These are phyloP conservation scores for Hycleus phaleratus DNA, from an alignment of 1,140 invertebrate species.

Conservation along the genomic window DNA sequence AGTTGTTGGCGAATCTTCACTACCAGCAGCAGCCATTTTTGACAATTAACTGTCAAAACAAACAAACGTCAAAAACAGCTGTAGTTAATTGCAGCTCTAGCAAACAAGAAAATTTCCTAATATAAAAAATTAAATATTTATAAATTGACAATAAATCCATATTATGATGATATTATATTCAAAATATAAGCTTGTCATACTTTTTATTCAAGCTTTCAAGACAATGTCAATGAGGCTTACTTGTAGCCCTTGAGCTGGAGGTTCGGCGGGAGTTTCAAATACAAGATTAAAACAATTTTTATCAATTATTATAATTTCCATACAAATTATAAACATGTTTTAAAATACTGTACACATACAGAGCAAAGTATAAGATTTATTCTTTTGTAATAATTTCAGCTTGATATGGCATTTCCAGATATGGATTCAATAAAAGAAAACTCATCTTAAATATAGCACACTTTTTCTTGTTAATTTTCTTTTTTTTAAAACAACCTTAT, in stretches of 20 bases:
- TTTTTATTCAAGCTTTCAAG: too few relatives aligned
- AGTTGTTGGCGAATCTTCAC: slow-evolving; percentile 47
- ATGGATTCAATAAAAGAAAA: slow-evolving; percentile 40
- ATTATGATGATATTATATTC: too few relatives aligned
- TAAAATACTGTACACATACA: slow-evolving; percentile 62
- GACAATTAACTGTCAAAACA: neutral
- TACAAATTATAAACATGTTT: slow-evolving; percentile 62
- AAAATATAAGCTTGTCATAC: too few relatives aligned
- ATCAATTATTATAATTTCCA: slow-evolving; percentile 51
- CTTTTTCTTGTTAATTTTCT: slow-evolving; percentile 27
- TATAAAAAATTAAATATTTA: too few relatives aligned
- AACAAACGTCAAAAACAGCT: too few relatives aligned
- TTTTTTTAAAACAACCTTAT: slow-evolving; percentile 21
- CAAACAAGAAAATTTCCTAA: too few relatives aligned
- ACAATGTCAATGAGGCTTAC: too few relatives aligned
- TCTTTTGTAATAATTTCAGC: slow-evolving; percentile 23
- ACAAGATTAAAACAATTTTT: too few relatives aligned
- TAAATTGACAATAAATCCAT: too few relatives aligned
- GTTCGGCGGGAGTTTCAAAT: too few relatives aligned
- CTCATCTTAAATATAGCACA: slow-evolving; percentile 33
- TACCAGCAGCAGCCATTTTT: slow-evolving; percentile 48
- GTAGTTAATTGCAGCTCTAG: too few relatives aligned
- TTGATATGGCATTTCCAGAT: slow-evolving; percentile 58
- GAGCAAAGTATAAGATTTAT: slow-evolving; percentile 47
- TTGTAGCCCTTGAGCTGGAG: too few relatives aligned